A percentile compares a stretch with the other conserved stretches of the same genome.
Conservation (phyloP, 2,113 vertebrate genomes). For the Lethenteron camtschaticum region DNA sequence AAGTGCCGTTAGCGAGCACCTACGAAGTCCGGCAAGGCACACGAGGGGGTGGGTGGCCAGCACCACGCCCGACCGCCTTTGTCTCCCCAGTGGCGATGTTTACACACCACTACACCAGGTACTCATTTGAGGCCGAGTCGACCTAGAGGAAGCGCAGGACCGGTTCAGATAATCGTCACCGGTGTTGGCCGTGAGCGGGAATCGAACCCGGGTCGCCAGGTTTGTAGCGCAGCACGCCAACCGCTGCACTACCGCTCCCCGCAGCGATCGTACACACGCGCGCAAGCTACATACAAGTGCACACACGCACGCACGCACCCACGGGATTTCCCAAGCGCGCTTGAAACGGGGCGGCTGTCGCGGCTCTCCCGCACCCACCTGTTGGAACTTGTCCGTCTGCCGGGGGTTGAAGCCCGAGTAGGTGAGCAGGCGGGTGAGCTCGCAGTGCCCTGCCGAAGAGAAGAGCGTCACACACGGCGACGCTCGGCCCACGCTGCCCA, state of each 20-base stretch:
- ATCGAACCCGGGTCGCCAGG: no score
- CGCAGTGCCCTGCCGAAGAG: slow-evolving; percentile 12
- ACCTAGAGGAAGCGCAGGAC: no score
- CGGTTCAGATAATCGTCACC: no score
- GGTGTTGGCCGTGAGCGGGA: no score
- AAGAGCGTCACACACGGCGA: neutral
- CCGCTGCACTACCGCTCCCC: neutral
- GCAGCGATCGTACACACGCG: neutral
- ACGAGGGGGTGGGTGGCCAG: no score
- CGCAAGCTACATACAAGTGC: neutral
- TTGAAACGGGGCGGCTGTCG: no score
- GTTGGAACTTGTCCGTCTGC: slow-evolving; percentile 11
- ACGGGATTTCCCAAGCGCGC: neutral
- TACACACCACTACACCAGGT: no score
- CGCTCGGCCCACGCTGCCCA: neutral
- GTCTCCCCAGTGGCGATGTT: no score
- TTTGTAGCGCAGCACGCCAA: neutral
- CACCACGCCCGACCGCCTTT: no score
- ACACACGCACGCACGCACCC: neutral
- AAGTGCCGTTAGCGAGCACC: no score
- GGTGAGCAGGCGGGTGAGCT: slow-evolving; percentile 15
- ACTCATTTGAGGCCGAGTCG: no score
- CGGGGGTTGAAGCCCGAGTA: slow-evolving; percentile 16
- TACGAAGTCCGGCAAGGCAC: no score
- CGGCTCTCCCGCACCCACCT: slow-evolving; percentile 10